These are phyloP conservation scores for Cygnus olor DNA, from an alignment of 2,797 vertebrate species.

Conservation along the genomic window DNA sequence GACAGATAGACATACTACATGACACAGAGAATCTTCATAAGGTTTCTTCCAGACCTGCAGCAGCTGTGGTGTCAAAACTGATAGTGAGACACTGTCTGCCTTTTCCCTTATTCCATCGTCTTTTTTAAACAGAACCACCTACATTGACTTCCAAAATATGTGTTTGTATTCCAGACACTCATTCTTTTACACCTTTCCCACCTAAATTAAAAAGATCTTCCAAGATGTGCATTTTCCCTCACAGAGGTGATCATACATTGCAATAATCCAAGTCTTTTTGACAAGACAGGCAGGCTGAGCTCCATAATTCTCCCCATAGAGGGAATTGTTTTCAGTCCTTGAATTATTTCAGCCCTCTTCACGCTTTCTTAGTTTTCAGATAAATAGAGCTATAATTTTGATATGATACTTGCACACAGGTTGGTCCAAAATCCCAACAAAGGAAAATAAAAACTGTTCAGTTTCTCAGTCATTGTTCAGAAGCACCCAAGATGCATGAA, in stretches of 20 bases:
- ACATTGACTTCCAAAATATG: neutral
- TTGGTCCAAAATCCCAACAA: neutral
- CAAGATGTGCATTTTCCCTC: fast-evolving
- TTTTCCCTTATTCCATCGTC: neutral
- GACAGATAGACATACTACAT: neutral
- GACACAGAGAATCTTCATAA: neutral
- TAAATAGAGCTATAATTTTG: neutral
- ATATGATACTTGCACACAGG: neutral
- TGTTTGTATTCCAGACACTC: neutral
- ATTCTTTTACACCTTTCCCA: neutral
- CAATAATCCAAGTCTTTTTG: neutral
- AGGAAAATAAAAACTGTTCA: neutral
- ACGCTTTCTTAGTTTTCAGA: neutral
- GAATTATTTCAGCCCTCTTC: neutral
- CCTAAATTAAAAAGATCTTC: neutral
- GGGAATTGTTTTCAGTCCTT: neutral
- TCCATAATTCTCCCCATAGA: neutral
- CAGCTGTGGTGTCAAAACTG: neutral
- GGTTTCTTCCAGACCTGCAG: neutral
- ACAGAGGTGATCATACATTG: neutral
- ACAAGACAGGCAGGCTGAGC: neutral
- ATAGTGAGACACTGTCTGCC: neutral
- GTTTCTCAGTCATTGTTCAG: neutral
- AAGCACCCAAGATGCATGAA: neutral
- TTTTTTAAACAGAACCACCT: neutral